Evolutionary conservation across 2,797 vertebrate species (phyloP), one percentile per base, ranked within the genome.

Genomic region (Propithecus perrieri): DNA sequence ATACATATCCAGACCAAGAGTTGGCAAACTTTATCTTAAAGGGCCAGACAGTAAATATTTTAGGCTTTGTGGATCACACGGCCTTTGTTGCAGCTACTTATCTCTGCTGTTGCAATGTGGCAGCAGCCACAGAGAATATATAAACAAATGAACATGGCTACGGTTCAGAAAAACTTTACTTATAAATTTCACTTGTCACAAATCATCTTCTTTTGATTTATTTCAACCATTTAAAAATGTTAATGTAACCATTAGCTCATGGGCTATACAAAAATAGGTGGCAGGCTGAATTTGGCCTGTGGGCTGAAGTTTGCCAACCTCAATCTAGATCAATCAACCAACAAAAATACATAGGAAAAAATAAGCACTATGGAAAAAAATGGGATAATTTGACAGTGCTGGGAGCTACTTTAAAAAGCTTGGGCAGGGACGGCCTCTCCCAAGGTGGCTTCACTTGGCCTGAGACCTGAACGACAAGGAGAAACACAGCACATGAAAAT

Each of bases 121-220:
- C 84, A 55, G 28, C 24, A 50, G 41, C 43, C 43, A 86, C 2
- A 50, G 61, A 72, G 41, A 81, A 41, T 28, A 57, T 38, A 11
- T 30, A 89, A 89, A 57, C 71, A 92, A 72, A 90, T 4, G 11
- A 85, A 3, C 38, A 59, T 53, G 53, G 28, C 46, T 79, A 12
- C 46, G 46, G 86, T 84, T 63, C 74, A 91, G 46, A 78, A 63
- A 80, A n/a, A 5, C 53, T 88, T 76, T 91, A 89, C 65, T 76
- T 89, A 89, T 41, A 33, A 55, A 85, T 71, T 96, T 91, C 46
- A 76, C 20, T 72, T 65, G 24, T 57, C 61, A 74, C 50, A 41
- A 85, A 72, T 57, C 75, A 4, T 65, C 24, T 35, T 90, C 79
- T 94, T 91, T 89, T 67, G 55, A 86, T 85, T 84, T 72, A 87